phyloP scores from a whole-genome alignment of 30 jellyfish, hydroid and myxozoan genomes.

The Turritopsis dohrnii region DNA sequence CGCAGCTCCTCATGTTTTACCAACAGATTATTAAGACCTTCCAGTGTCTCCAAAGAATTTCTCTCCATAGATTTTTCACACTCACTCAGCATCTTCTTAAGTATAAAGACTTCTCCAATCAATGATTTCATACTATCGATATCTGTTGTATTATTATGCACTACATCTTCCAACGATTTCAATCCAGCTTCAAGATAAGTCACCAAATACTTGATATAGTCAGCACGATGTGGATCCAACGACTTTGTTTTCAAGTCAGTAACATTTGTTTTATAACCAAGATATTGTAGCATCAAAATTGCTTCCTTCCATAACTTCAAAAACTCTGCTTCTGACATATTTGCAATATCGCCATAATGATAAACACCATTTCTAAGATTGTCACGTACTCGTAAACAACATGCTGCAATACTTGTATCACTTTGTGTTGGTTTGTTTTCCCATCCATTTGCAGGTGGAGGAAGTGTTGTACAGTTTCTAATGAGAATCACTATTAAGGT shows the following conservation, averaged over 20 bases:
- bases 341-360: background rate
- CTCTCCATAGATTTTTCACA: background rate
- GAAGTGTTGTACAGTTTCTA: no score
- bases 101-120: background rate
- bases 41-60: background rate
- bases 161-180: background rate
- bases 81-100: background rate
- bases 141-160: background rate
- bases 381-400: no score
- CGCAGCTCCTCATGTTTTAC: background rate
- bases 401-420: no score
- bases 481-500: background rate
- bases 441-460: no score
- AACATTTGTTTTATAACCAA: background rate
- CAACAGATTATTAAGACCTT: background rate
- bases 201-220: no score
- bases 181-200: background rate
- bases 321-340: no score
- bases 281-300: background rate
- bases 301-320: background rate
- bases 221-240: no score
- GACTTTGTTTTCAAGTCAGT: background rate
- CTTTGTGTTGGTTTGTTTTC: no score
- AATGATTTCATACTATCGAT: background rate
- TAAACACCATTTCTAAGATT: no score